Conservation (phyloP, 2,888 invertebrate genomes). For the Drosophila macrospina region DNA sequence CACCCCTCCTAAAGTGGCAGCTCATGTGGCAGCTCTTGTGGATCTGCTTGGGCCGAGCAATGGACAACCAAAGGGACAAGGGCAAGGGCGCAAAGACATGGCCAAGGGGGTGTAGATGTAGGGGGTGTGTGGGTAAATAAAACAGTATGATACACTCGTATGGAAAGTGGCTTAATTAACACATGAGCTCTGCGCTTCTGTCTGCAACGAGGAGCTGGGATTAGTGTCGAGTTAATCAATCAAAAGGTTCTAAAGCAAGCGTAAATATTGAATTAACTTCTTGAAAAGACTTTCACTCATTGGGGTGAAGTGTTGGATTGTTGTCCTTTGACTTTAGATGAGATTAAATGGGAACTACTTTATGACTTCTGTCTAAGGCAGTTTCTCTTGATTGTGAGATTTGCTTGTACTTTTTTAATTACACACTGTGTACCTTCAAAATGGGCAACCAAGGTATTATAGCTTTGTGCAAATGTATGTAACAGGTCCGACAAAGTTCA, state of each 20-base stretch:
- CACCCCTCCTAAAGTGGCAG: not conserved
- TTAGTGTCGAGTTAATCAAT: slow-evolving; percentile 38
- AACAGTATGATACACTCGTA: slow-evolving; percentile 23
- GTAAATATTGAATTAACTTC: slow-evolving; percentile 25
- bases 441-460: no score
- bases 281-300: not conserved
- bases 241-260: slow-evolving; percentile 27
- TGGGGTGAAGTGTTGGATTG: not conserved
- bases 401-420: no score
- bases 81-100: not conserved
- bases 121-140: slow-evolving; percentile 11
- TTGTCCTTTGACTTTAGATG: slow-evolving; percentile 6
- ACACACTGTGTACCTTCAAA: no score
- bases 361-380: not conserved
- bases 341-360: slow-evolving; percentile 3
- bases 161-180: slow-evolving; percentile 47
- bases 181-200: slow-evolving; percentile 12
- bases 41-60: not conserved
- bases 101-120: not conserved
- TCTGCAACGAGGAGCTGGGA: slow-evolving; percentile 11
- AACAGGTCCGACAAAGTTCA: no score
- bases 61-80: not conserved
- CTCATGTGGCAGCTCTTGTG: not conserved
- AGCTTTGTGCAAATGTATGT: no score
- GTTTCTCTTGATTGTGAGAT: not conserved